Percentiles rank a stretch among this genome's conserved stretches.
phyloP scores from a whole-genome alignment of 2,888 invertebrate species.

The Dione vanillae region DNA sequence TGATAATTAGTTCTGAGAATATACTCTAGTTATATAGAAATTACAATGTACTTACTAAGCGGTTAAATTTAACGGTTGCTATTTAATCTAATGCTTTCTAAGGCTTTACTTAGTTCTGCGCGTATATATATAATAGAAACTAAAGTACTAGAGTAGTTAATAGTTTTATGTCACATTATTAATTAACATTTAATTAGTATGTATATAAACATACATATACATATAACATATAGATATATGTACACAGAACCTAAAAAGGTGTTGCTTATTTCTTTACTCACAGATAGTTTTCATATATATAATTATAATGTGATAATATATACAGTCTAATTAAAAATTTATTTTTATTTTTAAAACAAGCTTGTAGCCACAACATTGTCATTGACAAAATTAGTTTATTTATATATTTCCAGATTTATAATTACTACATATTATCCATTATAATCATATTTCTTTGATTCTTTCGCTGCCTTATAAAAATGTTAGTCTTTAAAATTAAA shows the following conservation, averaged over 20 bases:
- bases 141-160: neutral
- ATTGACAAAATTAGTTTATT: too few relatives aligned
- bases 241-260: neutral
- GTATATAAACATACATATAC: neutral
- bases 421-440: too few relatives aligned
- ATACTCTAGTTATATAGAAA: neutral
- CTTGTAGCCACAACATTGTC: too few relatives aligned
- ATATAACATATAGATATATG: neutral
- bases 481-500: too few relatives aligned
- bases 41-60: neutral
- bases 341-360: too few relatives aligned
- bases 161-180: neutral
- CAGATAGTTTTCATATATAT: too few relatives aligned
- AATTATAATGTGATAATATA: too few relatives aligned
- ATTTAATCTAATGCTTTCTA: conserved; percentile 9
- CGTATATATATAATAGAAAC: conserved; percentile 1
- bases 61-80: conserved; percentile 8
- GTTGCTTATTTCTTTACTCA: too few relatives aligned
- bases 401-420: too few relatives aligned
- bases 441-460: too few relatives aligned
- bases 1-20: neutral
- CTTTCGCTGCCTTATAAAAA: too few relatives aligned
- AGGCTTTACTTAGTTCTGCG: conserved; percentile 10
- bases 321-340: too few relatives aligned
- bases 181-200: conserved; percentile 10